Conservation (phyloP, 2,888 invertebrate species). For the Idaea dimidiata region DNA sequence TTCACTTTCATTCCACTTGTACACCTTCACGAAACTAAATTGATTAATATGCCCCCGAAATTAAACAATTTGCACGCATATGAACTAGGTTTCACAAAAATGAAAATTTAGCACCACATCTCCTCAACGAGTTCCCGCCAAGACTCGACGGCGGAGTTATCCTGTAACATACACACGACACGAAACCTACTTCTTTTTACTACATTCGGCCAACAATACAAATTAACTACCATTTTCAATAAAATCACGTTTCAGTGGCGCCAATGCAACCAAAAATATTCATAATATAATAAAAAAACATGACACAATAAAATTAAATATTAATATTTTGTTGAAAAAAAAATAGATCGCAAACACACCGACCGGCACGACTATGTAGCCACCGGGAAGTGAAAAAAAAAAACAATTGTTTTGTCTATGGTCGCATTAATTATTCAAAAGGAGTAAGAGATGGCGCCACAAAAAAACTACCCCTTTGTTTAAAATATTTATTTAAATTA, state of each 20-base stretch:
- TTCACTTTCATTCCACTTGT: too few species aligned
- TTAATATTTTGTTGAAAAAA: slow-evolving; percentile 37
- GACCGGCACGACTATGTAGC: slow-evolving; percentile 15
- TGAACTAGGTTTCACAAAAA: too few species aligned
- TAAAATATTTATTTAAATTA: not conserved
- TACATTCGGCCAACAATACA: not conserved
- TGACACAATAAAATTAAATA: slow-evolving; percentile 54
- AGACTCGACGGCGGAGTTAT: too few species aligned
- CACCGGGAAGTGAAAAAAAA: slow-evolving; percentile 30
- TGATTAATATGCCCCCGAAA: too few species aligned
- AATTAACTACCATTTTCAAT: slow-evolving; percentile 14
- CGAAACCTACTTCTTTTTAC: too few species aligned
- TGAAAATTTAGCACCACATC: too few species aligned
- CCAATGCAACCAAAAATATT: slow-evolving; percentile 36
- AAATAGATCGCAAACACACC: slow-evolving; percentile 26
- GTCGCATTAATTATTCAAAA: slow-evolving; percentile 39
- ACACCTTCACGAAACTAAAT: too few species aligned
- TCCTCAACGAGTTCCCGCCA: too few species aligned
- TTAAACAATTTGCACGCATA: too few species aligned
- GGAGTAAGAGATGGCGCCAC: slow-evolving; percentile 39
- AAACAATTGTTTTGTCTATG: slow-evolving; percentile 35
- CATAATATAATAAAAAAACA: slow-evolving; percentile 55
- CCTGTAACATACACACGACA: too few species aligned
- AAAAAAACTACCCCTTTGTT: not conserved
- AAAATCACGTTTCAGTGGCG: slow-evolving; percentile 49